A percentile compares a stretch with the other conserved stretches of the same genome.
phyloP scores from a whole-genome alignment of 2,797 vertebrate genomes.

The Sparus aurata region DNA sequence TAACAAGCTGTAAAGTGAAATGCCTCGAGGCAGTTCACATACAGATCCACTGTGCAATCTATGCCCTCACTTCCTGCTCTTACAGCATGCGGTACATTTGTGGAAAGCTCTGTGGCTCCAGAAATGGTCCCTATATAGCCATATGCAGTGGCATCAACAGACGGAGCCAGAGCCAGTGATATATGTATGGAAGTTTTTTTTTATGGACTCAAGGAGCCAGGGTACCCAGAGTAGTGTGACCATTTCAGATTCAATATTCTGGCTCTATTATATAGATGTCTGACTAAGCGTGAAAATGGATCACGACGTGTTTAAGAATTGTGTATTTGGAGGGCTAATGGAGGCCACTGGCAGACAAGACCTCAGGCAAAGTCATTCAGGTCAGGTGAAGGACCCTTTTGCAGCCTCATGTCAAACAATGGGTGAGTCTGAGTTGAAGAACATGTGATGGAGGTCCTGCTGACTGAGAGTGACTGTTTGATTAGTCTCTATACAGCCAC shows the following conservation, averaged over 20 bases:
- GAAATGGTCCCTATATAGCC: background rate
- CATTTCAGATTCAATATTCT: constrained; percentile 20
- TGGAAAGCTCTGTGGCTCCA: constrained; percentile 36
- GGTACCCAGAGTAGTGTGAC: background rate
- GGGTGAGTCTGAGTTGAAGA: background rate
- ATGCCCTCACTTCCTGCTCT: constrained; percentile 46
- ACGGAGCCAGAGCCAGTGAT: background rate
- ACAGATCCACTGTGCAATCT: constrained; percentile 5
- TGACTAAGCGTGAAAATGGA: constrained; percentile 41
- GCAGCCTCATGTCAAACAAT: constrained; percentile 44
- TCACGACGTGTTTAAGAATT: constrained; percentile 19
- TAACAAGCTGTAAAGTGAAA: constrained; percentile 18
- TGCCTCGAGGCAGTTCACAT: constrained; percentile 2
- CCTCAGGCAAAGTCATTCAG: constrained; percentile 71
- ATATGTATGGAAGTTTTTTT: constrained; percentile 9
- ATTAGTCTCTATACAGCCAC: constrained; percentile 37
- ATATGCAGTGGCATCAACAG: background rate
- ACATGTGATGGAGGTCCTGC: constrained; percentile 34
- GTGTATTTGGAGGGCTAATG: constrained; percentile 13
- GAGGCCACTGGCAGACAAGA: constrained; percentile 38
- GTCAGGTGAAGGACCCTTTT: constrained; percentile 48
- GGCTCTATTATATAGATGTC: constrained; percentile 16
- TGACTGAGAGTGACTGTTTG: constrained; percentile 31
- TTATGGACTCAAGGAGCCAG: background rate
- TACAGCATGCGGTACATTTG: constrained; percentile 36